phyloP scores from a whole-genome alignment of 2,888 invertebrate species.

The Pyrgus malvae region DNA sequence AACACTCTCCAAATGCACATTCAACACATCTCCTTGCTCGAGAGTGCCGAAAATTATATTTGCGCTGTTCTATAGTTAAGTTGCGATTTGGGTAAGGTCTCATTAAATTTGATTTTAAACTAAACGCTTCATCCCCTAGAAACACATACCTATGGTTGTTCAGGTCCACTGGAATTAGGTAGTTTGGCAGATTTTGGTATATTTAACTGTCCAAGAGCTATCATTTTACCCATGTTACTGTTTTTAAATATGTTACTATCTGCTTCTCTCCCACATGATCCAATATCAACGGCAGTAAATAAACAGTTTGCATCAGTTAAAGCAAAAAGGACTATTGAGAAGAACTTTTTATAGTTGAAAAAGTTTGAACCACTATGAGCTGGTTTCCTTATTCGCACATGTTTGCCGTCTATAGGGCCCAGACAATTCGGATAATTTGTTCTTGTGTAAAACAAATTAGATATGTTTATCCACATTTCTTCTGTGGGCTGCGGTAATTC shows the following conservation, averaged over 20 bases:
- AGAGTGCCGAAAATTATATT: slow-evolving; percentile 23
- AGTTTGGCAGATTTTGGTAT: slow-evolving; percentile 21
- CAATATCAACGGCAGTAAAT: slow-evolving; percentile 25
- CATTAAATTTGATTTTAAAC: slow-evolving; percentile 26
- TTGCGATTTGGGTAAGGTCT: slow-evolving; percentile 23
- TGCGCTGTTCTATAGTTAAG: slow-evolving; percentile 21
- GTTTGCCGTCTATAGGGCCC: slow-evolving; percentile 27
- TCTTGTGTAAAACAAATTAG: slow-evolving; percentile 23
- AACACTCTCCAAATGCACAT: slow-evolving; percentile 27
- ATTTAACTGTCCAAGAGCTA: slow-evolving; percentile 16
- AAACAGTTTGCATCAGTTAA: slow-evolving; percentile 26
- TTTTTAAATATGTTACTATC: slow-evolving; percentile 26
- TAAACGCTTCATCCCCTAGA: slow-evolving; percentile 26
- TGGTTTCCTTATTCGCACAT: slow-evolving; percentile 18
- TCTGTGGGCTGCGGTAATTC: slow-evolving; percentile 17
- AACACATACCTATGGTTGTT: slow-evolving; percentile 26
- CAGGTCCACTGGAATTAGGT: slow-evolving; percentile 23
- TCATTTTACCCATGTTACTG: slow-evolving; percentile 22
- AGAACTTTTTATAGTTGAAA: slow-evolving; percentile 26
- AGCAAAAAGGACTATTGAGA: slow-evolving; percentile 25
- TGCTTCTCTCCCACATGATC: slow-evolving; percentile 27
- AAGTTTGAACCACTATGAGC: slow-evolving; percentile 19
- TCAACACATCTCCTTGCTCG: slow-evolving; percentile 26
- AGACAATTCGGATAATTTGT: slow-evolving; percentile 27
- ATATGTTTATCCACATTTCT: slow-evolving; percentile 24